These are phyloP conservation scores for Neoitamus cyanurus DNA, from an alignment of 2,888 invertebrate species.

Conservation along the genomic window DNA sequence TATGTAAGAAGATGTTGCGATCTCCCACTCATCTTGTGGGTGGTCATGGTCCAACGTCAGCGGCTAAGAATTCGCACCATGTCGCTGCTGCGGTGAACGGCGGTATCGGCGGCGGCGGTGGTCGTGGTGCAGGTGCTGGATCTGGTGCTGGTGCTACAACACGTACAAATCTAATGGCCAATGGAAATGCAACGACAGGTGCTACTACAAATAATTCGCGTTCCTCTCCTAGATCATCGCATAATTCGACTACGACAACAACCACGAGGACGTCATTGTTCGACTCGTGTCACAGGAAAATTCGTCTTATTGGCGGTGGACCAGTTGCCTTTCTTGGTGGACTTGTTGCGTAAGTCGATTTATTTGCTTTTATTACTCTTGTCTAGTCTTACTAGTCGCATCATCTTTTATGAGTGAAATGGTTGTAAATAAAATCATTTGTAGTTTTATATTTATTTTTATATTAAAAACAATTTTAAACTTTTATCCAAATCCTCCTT, in stretches of 20 bases:
- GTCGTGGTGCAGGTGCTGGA: constrained; percentile 53
- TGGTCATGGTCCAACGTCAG: constrained; percentile 61
- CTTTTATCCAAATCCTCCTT: too few species aligned
- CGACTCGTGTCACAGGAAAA: constrained; percentile 79
- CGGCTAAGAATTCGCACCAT: constrained; percentile 45
- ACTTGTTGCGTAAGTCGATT: constrained; percentile 76
- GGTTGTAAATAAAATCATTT: too few species aligned
- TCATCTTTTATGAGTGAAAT: too few species aligned
- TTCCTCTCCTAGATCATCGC: constrained; percentile 47
- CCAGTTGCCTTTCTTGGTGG: constrained; percentile 76
- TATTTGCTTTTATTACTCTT: background rate
- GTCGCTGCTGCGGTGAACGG: constrained; percentile 55
- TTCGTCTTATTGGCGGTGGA: constrained; percentile 76
- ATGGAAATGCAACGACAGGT: constrained; percentile 45
- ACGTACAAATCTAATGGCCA: constrained; percentile 10
- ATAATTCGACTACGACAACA: constrained; percentile 63
- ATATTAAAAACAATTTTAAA: too few species aligned
- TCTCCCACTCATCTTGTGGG: constrained; percentile 68
- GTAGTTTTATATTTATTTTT: too few species aligned
- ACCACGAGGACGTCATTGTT: constrained; percentile 74
- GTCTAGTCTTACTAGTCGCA: too few species aligned
- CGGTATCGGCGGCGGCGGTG: constrained; percentile 51
- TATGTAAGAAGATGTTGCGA: constrained; percentile 67
- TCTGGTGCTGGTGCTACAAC: constrained; percentile 54
- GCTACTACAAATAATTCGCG: constrained; percentile 49